Evolutionary conservation across 2,888 invertebrate genomes (phyloP), one percentile per base, ranked within the genome.

Genomic region (Notodromas monacha): DNA sequence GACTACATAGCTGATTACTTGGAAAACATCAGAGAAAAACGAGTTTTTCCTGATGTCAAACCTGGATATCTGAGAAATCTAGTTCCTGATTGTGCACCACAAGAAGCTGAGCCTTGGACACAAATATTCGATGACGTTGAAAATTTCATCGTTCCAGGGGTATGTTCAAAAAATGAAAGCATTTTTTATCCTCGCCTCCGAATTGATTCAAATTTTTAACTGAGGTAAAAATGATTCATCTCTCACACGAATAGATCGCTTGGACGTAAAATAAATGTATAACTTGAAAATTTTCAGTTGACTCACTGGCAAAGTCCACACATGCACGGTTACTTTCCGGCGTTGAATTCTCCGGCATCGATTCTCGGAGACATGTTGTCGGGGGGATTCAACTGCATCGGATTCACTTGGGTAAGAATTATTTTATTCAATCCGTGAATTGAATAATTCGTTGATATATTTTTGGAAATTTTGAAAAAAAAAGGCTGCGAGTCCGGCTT

Each of bases 251-350:
- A n/a, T n/a, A n/a, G n/a, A n/a, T n/a, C n/a, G n/a, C n/a, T n/a
- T n/a, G n/a, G n/a, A n/a, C n/a, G n/a, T n/a, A n/a, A n/a, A n/a
- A n/a, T n/a, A n/a, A n/a, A n/a, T n/a, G n/a, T n/a, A n/a, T n/a
- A n/a, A n/a, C n/a, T n/a, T n/a, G n/a, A n/a, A n/a, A n/a, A n/a
- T n/a, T n/a, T n/a, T n/a, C 40, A 65, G 64, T 58, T 67, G 30
- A 89, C 89, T 2, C 81, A 92, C 50, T 96, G 96, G 96, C 89
- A 92, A 47, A 92, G 92, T 57, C 92, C 92, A 1, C 58, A 8
- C 43, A 89, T 86, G 86, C 89, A 92, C 46, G 89, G 84, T 1
- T 89, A 89, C 47, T 89, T 86, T 51, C 89, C 89, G 1, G 84
- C 86, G 0, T 55, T 86, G 30, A 86, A 76, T 42, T 79, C 77